Evolutionary conservation across 1,140 invertebrate species (phyloP), one percentile per base, ranked within the genome.

Genomic region (Apis mellifera): DNA sequence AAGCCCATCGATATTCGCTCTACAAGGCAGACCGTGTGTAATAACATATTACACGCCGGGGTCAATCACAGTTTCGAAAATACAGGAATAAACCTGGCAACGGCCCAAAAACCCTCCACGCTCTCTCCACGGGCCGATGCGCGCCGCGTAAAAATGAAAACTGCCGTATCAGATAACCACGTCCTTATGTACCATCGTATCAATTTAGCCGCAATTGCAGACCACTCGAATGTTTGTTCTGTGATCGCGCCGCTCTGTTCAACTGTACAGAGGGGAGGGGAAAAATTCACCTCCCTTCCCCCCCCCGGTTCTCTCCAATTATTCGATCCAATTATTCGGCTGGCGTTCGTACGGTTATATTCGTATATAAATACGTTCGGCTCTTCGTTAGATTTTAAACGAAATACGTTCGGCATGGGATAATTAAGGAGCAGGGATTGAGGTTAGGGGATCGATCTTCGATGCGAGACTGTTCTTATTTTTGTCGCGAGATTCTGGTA

Each of bases 21-120:
- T 57, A 65, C 71, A 26, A 32, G 13, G 55, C 48, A 15, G 21
- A 11, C 62, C 54, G 79, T 42, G 72, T 82, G 73, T 76, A 82
- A 82, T 82, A 82, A 82, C 79, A 55, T 42, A 82, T 82, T 82
- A 68, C 52, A 68, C 13, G 17, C 21, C 72, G 72, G 73, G 79
- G 72, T 82, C 79, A 82, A 82, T 82, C 79, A 82, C 79, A 76
- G 79, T 82, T 76, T 82, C 72, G 64, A 55, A 82, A 82, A 76
- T 82, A 82, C 79, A 82, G 79, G 79, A 82, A 82, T 66, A 69
- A 54, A 65, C 57, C 78, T 82, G 77, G 69, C 73, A 19, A 60
- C 11, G 8, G 64, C 54, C 79, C 79, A 76, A 42, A 42, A 42
- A 50, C 8, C 48, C 9, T 5, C 23, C 32, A 5, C 1, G 11